Conservation (phyloP, 1,140 invertebrate genomes). For the Drosophila sucinea region DNA sequence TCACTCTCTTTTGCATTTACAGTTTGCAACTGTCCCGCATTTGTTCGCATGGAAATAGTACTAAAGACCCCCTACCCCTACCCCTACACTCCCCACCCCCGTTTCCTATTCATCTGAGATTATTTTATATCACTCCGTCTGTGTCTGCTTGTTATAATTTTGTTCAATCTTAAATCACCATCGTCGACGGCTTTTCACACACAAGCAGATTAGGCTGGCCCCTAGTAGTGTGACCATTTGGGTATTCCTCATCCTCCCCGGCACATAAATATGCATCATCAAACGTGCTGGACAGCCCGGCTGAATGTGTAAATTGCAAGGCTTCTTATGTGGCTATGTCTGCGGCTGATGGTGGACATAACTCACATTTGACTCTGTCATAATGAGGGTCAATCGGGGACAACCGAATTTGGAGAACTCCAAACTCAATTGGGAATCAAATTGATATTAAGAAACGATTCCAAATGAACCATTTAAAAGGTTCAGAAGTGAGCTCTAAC, state of each 20-base stretch:
- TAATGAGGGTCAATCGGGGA: slow-evolving; percentile 7
- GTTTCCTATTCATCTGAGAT: slow-evolving; percentile 48
- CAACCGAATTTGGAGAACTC: neutral
- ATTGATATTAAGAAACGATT: slow-evolving; percentile 4
- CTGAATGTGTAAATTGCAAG: neutral
- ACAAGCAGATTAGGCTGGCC: slow-evolving; percentile 53
- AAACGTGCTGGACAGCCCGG: neutral
- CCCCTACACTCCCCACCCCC: slow-evolving; percentile 22
- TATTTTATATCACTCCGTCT: slow-evolving; percentile 63
- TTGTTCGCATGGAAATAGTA: slow-evolving; percentile 44
- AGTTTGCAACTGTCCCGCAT: slow-evolving; percentile 68
- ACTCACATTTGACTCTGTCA: neutral
- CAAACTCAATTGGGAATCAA: slow-evolving; percentile 3
- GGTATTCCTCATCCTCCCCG: slow-evolving; percentile 18
- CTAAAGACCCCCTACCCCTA: neutral
- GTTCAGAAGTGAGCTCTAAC: neutral
- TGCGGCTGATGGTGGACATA: neutral
- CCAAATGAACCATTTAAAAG: neutral
- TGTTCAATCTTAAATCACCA: slow-evolving; percentile 73
- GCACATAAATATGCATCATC: slow-evolving; percentile 30
- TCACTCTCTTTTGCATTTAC: slow-evolving; percentile 13
- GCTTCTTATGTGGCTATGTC: neutral
- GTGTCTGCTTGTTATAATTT: slow-evolving; percentile 46
- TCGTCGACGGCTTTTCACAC: slow-evolving; percentile 57
- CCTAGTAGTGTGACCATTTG: slow-evolving; percentile 9